A percentile compares a stretch with the other conserved stretches of the same genome.
These are phyloP conservation scores for Punctoribates punctum DNA, from an alignment of 2,888 invertebrate species.

Conservation along the genomic window DNA sequence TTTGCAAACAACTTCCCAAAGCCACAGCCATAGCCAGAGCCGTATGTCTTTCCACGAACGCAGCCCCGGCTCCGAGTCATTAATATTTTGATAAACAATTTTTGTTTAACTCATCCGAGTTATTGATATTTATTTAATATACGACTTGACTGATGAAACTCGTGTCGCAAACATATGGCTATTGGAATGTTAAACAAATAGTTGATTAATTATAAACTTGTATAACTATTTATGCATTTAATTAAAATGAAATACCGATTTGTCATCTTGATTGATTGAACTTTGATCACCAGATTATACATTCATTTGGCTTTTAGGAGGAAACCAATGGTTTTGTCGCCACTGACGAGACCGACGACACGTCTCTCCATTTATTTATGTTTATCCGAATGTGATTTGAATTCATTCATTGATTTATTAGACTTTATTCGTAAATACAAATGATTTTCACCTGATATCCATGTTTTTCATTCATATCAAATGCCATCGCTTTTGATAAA, in stretches of 20 bases:
- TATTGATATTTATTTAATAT: not conserved
- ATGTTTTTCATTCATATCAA: no score
- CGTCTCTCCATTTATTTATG: not conserved
- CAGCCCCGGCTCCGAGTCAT: not conserved
- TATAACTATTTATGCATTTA: conserved; percentile 9
- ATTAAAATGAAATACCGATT: conserved; percentile 8
- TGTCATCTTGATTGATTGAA: conserved; percentile 14
- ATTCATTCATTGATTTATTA: not conserved
- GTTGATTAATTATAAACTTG: conserved; percentile 14
- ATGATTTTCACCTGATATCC: no score
- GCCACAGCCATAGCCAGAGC: no score
- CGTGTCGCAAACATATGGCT: conserved; percentile 10
- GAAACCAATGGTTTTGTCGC: not conserved
- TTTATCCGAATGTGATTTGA: not conserved
- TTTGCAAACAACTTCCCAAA: no score
- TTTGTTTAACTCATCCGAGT: no score
- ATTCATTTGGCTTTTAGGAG: not conserved
- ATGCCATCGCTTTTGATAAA: no score
- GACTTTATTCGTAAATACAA: no score
- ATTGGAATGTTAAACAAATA: not conserved
- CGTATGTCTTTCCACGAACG: no score
- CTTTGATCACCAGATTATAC: conserved; percentile 17
- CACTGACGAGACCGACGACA: no score
- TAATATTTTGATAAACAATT: not conserved
- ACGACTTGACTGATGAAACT: not conserved